These are phyloP conservation scores for Troilus luridus DNA, from an alignment of 2,888 invertebrate species.

Conservation along the genomic window DNA sequence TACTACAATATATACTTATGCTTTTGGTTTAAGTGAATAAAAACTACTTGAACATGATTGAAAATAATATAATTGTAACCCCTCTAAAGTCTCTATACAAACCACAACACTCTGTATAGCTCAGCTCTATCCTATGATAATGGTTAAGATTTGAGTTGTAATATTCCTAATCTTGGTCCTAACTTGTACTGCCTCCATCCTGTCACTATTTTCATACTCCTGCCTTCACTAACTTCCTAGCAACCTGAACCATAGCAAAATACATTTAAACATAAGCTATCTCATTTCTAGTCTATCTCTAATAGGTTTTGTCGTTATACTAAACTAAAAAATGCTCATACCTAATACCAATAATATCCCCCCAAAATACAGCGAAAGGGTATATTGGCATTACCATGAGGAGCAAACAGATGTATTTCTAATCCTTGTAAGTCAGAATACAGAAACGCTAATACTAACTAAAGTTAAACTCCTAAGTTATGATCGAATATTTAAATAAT, in stretches of 20 bases:
- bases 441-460: constrained; percentile 54
- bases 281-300: constrained; percentile 57
- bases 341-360: constrained; percentile 59
- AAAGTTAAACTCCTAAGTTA: background rate
- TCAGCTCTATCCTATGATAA: constrained; percentile 56
- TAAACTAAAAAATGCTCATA: constrained; percentile 57
- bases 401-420: constrained; percentile 17
- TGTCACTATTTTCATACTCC: constrained; percentile 59
- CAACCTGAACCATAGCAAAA: constrained; percentile 63
- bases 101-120: constrained; percentile 52
- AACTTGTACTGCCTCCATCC: constrained; percentile 59
- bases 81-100: constrained; percentile 59
- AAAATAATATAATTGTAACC: constrained; percentile 50
- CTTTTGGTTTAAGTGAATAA: constrained; percentile 25
- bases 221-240: constrained; percentile 64
- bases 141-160: constrained; percentile 49
- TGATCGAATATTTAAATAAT: background rate
- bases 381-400: constrained; percentile 60
- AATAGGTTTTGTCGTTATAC: constrained; percentile 37
- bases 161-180: constrained; percentile 60
- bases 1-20: constrained; percentile 42
- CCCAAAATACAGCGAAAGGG: constrained; percentile 39
- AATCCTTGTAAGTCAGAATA: constrained; percentile 60
- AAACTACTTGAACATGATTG: constrained; percentile 34
- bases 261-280: constrained; percentile 58